Base-by-base conservation (phyloP, 2,888 invertebrate species). In the Bellardia bayeri region DNA sequence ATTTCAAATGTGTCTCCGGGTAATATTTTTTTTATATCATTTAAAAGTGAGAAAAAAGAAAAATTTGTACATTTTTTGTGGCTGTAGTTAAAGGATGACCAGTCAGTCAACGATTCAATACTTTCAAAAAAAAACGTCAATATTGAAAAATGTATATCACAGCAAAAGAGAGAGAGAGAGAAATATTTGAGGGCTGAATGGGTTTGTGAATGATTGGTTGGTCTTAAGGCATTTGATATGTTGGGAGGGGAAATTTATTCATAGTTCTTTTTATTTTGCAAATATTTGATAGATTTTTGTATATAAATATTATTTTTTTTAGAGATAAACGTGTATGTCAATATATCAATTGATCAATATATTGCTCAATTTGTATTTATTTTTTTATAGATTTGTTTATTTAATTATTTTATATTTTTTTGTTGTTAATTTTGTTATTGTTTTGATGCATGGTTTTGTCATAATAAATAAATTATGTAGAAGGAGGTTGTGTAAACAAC, bases 91-190 rank as follows among this genome's bases (percentile, higher is more conserved):
- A 74, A 64, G 71, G 56, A 78, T 71, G 76, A 71, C 83, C 74
- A 30, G 40, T 68, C 54, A 56, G 30, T 69, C 78, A 78, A 56
- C 16, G 56, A 64, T 71, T 71, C 54, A 54, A 54, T 69, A 54
- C 42, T 16, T 63, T 63, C 13, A 45, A 82, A 69, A 82, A 69
- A 51, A 63, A 76, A 75, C 54, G 56, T 71, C 71, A 78, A 83
- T 49, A 83, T 23, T 33, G 14, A 64, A 78, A 72, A 69, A 69
- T 76, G 63, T 76, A 69, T 78, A 56, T 49, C 11, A n/a, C 9
- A 68, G n/a, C 13, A 11, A 66, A n/a, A 23, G 45, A 16, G 13
- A 3, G 16, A 37, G 8, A 30, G 33, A 23, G 37, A 51, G 9
- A 33, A 40, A 69, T 69, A 64, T 56, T 58, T 37, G 56, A 40